Conservation (phyloP, 2,888 invertebrate species). For the Mythimna albipuncta region DNA sequence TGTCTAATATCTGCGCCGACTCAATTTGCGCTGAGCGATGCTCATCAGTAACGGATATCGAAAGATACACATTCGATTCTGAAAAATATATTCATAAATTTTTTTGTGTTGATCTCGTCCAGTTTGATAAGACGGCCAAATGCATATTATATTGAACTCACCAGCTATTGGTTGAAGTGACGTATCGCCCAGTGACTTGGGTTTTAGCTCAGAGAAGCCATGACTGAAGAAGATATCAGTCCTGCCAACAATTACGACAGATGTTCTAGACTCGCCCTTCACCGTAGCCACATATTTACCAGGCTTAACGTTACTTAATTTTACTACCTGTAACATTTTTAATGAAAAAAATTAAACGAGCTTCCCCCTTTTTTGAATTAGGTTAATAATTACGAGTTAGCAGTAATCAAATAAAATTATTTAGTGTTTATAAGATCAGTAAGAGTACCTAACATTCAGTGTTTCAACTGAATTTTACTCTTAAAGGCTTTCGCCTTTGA, state of each 20-base stretch:
- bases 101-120: neutral
- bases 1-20: constrained; percentile 47
- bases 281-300: constrained; percentile 54
- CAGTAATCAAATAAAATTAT: too few species aligned
- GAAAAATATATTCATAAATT: constrained; percentile 24
- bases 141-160: constrained; percentile 34
- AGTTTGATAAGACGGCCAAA: neutral
- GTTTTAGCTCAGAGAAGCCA: constrained; percentile 56
- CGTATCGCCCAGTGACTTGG: constrained; percentile 50
- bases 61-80: constrained; percentile 51
- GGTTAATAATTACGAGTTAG: too few species aligned
- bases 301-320: constrained; percentile 37
- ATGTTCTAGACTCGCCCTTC: constrained; percentile 23
- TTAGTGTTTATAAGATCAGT: too few species aligned
- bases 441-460: too few species aligned
- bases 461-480: too few species aligned
- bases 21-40: constrained; percentile 44
- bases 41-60: constrained; percentile 54
- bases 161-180: constrained; percentile 58
- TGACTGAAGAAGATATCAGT: constrained; percentile 62
- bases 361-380: too few species aligned
- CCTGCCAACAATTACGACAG: constrained; percentile 51
- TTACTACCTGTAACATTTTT: constrained; percentile 45
- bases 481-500: too few species aligned
- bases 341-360: too few species aligned